Base-by-base conservation (phyloP, 2,888 invertebrate genomes). In the Heliconius charithonia region DNA sequence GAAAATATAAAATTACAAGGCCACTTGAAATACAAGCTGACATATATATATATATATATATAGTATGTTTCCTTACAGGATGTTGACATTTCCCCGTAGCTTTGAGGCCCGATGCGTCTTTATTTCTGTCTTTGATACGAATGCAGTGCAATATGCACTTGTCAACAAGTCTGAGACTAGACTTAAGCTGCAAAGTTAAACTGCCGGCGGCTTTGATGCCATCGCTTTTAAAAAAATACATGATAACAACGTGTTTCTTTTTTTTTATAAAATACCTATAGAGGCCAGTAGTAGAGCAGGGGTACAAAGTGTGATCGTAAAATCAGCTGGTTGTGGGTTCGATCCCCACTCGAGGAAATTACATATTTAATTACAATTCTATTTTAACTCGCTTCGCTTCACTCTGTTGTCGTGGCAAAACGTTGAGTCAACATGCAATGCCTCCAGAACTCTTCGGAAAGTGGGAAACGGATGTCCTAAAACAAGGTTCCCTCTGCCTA, bases 61-160 rank as follows among this genome's bases (percentile, higher is more conserved):
- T 27, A 74, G 74, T n/a, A n/a, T 16, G 32, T 19, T 41, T 63
- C 73, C 73, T 63, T 27, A 67, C 63, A 73, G 73, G 74, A 76
- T 78, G 81, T 79, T 74, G 79, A 78, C 78, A 59, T 22, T 72
- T 59, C 59, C 79, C 70, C 19, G 78, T 79, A 66, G 78, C 81
- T 80, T 78, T 81, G 81, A 81, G 73, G 73, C 70, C 69, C 75
- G 73, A 67, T 73, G 73, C 73, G 56, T 62, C 77, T 77, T 75
- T 78, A 89, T 89, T 89, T 88, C 86, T 85, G 85, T 81, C 86
- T 86, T 86, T 86, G 86, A 85, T 81, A 83, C 81, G 67, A 69
- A 79, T 80, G 84, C 85, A 80, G 82, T 82, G 92, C 90, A 91
- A 91, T 91, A 90, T 89, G 86, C 87, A 82, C 86, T 87, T 84